Conservation (phyloP, 1,140 invertebrate genomes). For the Drosophila melanogaster region Release_6_plus_ISO1_MT NC_004354.4:10205001-10205500, state of each 20-base stretch:
- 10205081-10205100: no score
- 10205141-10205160: no score
- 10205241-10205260: background rate
- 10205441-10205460: constrained; percentile 47
- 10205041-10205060: background rate
- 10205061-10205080: constrained; percentile 1
- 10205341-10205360: constrained; percentile 32
- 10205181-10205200: no score
- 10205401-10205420: background rate
- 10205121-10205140: no score
- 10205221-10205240: background rate
- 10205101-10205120: no score
- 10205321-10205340: constrained; percentile 51
- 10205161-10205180: no score
- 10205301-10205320: constrained; percentile 66
- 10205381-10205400: constrained; percentile 1
- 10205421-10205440: constrained; percentile 46
- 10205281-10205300: constrained; percentile 66
- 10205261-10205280: background rate
- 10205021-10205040: background rate
- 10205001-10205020: no score
- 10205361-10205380: constrained; percentile 47
- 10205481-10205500: constrained; percentile 55
- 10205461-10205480: constrained; percentile 42
- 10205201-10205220: no score